Evolutionary conservation across 2,797 vertebrate genomes (phyloP).

Genomic region (Adrianichthys oophorus): DNA sequence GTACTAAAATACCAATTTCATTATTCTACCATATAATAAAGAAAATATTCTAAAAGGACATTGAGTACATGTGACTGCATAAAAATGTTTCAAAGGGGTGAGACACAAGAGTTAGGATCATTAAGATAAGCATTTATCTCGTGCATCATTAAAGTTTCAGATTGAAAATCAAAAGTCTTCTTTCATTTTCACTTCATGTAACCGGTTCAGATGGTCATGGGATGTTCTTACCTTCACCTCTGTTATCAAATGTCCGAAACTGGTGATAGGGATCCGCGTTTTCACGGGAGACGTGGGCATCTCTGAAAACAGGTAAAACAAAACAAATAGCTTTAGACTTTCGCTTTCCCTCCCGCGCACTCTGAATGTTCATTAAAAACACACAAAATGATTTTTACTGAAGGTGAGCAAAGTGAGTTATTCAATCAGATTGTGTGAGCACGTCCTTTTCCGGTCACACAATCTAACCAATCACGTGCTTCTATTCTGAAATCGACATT

Average conservation of each 20-base stretch:
- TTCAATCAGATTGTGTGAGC: constrained; percentile 5
- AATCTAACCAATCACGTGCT: constrained; percentile 38
- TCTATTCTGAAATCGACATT: accelerated
- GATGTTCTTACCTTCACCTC: constrained; percentile 67
- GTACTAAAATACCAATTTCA: too few relatives aligned
- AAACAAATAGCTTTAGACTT: neutral
- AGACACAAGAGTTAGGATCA: too few relatives aligned
- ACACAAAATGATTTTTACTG: neutral
- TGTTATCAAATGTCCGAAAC: constrained; percentile 70
- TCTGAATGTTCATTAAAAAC: neutral
- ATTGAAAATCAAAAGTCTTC: too few relatives aligned
- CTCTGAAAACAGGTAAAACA: constrained; percentile 11
- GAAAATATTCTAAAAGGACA: too few relatives aligned
- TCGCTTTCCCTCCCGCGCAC: neutral
- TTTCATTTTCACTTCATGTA: too few relatives aligned
- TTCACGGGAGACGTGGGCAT: constrained; percentile 73
- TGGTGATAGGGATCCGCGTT: constrained; percentile 67
- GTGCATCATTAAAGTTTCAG: too few relatives aligned
- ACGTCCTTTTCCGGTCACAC: constrained; percentile 16
- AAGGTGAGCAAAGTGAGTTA: neutral
- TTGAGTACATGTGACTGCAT: too few relatives aligned
- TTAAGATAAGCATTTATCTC: too few relatives aligned
- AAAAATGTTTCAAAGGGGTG: too few relatives aligned
- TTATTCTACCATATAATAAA: too few relatives aligned
- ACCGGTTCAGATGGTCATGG: neutral